phyloP scores from a whole-genome alignment of 2,113 vertebrate species.

The Platysternon megacephalum region DNA sequence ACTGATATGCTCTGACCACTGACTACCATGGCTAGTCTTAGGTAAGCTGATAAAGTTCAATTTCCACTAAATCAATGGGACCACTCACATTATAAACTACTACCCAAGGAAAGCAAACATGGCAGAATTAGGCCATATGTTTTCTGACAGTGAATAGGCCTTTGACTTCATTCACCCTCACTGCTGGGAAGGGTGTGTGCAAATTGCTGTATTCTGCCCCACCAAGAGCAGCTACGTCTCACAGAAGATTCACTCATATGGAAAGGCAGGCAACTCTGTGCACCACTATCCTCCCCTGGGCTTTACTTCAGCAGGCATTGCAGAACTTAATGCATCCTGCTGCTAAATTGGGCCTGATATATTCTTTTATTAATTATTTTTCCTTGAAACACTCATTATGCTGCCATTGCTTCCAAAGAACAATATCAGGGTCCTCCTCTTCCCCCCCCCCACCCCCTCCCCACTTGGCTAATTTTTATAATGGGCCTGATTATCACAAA shows the following conservation, averaged over 20 bases:
- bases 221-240: not conserved
- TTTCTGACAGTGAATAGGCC: not conserved
- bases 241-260: not conserved
- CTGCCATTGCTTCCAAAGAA: constrained; percentile 5
- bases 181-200: not conserved
- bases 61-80: not conserved
- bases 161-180: not conserved
- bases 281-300: fast-evolving
- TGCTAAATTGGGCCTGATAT: not conserved
- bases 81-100: not conserved
- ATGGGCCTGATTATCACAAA: constrained; percentile 33
- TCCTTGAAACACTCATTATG: not conserved
- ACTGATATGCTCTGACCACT: not conserved
- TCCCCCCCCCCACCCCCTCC: too few relatives aligned
- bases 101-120: not conserved
- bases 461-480: constrained; percentile 27
- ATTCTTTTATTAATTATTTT: not conserved
- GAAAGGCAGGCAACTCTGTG: not conserved
- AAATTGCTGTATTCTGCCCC: fast-evolving
- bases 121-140: not conserved
- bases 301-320: not conserved
- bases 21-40: not conserved
- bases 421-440: not conserved
- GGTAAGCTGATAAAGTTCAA: not conserved
- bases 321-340: not conserved